phyloP scores from a whole-genome alignment of 2,113 vertebrate genomes.

The Pomatostomus ruficeps region DNA sequence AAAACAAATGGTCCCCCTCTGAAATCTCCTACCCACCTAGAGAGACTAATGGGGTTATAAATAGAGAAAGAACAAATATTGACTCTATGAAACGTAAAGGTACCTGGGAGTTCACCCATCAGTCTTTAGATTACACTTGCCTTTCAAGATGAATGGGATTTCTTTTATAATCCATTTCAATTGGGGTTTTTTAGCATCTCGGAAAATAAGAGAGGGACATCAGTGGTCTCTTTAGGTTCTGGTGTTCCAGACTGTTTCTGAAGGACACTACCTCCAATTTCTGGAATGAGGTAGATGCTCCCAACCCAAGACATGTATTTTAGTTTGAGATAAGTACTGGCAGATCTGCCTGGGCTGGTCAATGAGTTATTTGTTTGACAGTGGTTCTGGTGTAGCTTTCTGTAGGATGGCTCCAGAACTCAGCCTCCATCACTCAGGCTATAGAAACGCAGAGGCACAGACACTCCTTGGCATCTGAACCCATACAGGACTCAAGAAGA shows the following conservation, averaged over 20 bases:
- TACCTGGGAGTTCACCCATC: constrained; percentile 34
- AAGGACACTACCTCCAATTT: not conserved
- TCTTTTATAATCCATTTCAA: not conserved
- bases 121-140: constrained; percentile 10
- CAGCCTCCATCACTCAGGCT: not conserved
- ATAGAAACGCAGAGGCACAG: not conserved
- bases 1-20: constrained; percentile 2
- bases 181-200: not conserved
- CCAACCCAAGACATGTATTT: not conserved
- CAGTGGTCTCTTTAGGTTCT: not conserved
- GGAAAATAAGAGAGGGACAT: not conserved
- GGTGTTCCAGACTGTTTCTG: not conserved
- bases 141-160: constrained; percentile 17
- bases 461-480: not conserved
- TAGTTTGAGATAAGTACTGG: not conserved
- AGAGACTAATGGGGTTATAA: constrained; percentile 55
- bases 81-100: constrained; percentile 56
- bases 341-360: not conserved
- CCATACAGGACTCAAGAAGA: not conserved
- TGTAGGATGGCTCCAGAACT: not conserved
- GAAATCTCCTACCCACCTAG: constrained; percentile 35
- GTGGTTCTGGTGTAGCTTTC: not conserved
- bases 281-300: not conserved
- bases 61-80: constrained; percentile 57
- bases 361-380: not conserved